Conservation (phyloP, 2,797 vertebrate species). For the Clarias platycephalus region DNA sequence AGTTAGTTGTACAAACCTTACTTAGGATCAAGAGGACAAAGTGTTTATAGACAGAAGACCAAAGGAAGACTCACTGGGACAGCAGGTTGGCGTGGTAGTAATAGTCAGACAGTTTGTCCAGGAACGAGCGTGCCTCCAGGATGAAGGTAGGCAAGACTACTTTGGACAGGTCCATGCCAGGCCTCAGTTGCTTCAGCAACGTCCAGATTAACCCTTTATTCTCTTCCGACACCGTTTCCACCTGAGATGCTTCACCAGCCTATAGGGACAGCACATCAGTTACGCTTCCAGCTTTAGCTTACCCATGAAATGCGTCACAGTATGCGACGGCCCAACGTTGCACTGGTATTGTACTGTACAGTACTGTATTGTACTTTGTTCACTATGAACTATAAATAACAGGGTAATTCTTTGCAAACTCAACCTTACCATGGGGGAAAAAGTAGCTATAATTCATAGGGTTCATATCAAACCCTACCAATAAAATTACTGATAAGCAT, state of each 20-base stretch:
- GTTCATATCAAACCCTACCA: no score
- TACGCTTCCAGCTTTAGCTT: not conserved
- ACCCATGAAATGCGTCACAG: not conserved
- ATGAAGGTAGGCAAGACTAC: conserved; percentile 95
- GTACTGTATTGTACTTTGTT: no score
- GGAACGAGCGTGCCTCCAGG: conserved; percentile 93
- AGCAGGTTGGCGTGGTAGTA: conserved; percentile 94
- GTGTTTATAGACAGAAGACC: not conserved
- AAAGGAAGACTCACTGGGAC: conserved; percentile 80
- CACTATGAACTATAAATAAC: not conserved
- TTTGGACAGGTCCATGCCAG: conserved; percentile 94
- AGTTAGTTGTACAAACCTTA: not conserved
- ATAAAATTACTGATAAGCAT: no score
- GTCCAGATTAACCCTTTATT: conserved; percentile 91
- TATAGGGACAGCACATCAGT: conserved; percentile 55
- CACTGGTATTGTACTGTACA: not conserved
- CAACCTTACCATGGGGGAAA: no score
- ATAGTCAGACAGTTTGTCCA: conserved; percentile 93
- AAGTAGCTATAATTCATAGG: no score
- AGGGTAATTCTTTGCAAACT: no score
- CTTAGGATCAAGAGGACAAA: not conserved
- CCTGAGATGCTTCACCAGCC: conserved; percentile 86
- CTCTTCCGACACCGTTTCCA: conserved; percentile 91
- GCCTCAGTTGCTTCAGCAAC: conserved; percentile 88
- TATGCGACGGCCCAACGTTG: not conserved